A percentile compares a stretch with the other conserved stretches of the same genome.
Conservation (phyloP, 2,113 vertebrate genomes). For the Silurus asotus region DNA sequence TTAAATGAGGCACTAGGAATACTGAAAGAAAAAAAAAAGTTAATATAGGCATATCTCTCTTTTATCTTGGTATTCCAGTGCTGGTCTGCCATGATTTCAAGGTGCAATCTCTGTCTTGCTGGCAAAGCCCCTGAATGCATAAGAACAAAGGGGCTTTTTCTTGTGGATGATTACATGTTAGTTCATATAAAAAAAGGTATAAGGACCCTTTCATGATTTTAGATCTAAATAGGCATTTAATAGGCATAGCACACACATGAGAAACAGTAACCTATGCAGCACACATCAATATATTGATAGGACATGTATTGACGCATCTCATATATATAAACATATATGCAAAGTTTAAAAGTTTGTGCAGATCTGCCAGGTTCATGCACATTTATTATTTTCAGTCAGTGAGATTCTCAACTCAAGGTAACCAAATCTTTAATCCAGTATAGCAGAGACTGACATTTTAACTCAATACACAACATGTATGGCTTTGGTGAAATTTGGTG, state of each 20-base stretch:
- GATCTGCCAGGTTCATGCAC: background rate
- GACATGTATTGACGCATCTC: background rate
- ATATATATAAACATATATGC: background rate
- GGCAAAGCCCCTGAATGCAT: background rate
- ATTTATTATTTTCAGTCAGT: background rate
- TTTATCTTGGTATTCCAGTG: background rate
- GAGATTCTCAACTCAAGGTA: background rate
- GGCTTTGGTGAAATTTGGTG: background rate
- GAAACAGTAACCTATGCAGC: background rate
- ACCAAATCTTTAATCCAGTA: background rate
- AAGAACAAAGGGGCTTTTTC: background rate
- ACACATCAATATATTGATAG: background rate
- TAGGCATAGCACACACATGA: background rate
- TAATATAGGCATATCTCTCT: slow-evolving; percentile 35
- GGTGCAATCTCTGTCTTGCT: slow-evolving; percentile 1
- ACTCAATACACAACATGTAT: background rate
- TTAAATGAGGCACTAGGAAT: slow-evolving; percentile 35
- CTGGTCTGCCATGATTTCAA: background rate
- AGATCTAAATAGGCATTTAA: background rate
- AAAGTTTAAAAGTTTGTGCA: background rate
- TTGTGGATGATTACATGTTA: background rate
- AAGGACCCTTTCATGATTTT: background rate
- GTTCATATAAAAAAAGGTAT: background rate
- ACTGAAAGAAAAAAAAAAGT: slow-evolving; percentile 30
- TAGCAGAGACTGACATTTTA: background rate